These are phyloP conservation scores for Odontamblyopus lacepedii DNA, from an alignment of 2,797 vertebrate genomes.

Conservation along the genomic window DNA sequence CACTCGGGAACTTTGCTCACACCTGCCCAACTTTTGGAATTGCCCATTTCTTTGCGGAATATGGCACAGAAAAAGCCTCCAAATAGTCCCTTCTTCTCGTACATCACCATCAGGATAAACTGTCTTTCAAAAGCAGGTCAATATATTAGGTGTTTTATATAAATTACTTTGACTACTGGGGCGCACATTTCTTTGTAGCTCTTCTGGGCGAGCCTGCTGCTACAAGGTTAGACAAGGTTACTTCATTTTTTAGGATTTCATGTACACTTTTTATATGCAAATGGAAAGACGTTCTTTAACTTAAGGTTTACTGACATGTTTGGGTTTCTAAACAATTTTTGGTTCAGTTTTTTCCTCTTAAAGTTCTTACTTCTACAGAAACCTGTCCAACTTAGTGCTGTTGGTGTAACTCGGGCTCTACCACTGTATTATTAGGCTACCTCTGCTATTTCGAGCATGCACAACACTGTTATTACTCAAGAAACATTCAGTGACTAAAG, in stretches of 20 bases:
- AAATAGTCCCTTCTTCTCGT: constrained; percentile 5
- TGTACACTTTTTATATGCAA: background rate
- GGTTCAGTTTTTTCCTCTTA: background rate
- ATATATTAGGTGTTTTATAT: constrained; percentile 37
- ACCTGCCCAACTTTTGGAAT: constrained; percentile 45
- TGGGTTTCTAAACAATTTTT: background rate
- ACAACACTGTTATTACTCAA: background rate
- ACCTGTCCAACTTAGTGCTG: background rate
- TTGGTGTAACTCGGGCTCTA: background rate
- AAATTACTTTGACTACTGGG: constrained; percentile 39
- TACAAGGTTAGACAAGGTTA: constrained; percentile 25
- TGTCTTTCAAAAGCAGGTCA: constrained; percentile 39
- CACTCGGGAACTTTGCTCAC: constrained; percentile 40
- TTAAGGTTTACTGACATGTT: background rate
- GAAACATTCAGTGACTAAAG: background rate
- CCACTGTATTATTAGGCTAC: background rate
- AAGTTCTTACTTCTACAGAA: background rate
- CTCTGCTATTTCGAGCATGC: background rate
- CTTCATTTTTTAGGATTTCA: constrained; percentile 10
- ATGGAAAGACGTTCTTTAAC: background rate
- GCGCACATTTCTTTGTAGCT: constrained; percentile 27
- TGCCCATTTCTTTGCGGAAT: constrained; percentile 6
- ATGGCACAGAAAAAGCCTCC: constrained; percentile 25
- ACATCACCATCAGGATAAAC: constrained; percentile 48
- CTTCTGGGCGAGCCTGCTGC: constrained; percentile 41